Conservation (phyloP, 1,140 invertebrate species). For the Charaxes varanes region DNA sequence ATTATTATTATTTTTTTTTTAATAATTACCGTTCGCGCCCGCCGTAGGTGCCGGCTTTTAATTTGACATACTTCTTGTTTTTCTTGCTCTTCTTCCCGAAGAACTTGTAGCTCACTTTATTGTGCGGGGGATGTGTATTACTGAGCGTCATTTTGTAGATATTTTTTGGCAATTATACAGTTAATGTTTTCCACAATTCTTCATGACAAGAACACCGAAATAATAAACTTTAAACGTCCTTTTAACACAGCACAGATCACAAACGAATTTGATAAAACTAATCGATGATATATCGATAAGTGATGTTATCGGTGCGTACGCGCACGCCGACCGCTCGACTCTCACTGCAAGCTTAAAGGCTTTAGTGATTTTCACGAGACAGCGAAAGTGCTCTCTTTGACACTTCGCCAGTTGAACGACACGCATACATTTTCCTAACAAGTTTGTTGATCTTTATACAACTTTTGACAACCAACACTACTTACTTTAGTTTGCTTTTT, state of each 20-base stretch:
- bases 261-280: constrained; percentile 4
- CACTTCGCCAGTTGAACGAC: constrained; percentile 25
- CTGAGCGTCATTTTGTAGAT: constrained; percentile 48
- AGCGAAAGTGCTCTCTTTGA: constrained; percentile 46
- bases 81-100: constrained; percentile 65
- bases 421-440: constrained; percentile 11
- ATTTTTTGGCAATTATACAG: constrained; percentile 11
- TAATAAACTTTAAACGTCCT: constrained; percentile 28
- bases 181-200: constrained; percentile 18
- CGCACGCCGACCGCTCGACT: constrained; percentile 19
- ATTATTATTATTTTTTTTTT: too few species aligned
- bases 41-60: constrained; percentile 47
- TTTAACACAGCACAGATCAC: constrained; percentile 11
- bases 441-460: constrained; percentile 16
- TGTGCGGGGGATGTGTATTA: constrained; percentile 44
- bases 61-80: constrained; percentile 48
- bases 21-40: constrained; percentile 54
- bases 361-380: constrained; percentile 31
- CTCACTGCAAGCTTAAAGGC: constrained; percentile 47
- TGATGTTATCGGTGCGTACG: constrained; percentile 23
- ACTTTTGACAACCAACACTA: too few species aligned
- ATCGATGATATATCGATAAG: constrained; percentile 14
- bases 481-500: too few species aligned
- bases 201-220: constrained; percentile 27
- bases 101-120: constrained; percentile 42